phyloP scores from a whole-genome alignment of 2,113 vertebrate species.

The Onychostoma macrolepis region DNA sequence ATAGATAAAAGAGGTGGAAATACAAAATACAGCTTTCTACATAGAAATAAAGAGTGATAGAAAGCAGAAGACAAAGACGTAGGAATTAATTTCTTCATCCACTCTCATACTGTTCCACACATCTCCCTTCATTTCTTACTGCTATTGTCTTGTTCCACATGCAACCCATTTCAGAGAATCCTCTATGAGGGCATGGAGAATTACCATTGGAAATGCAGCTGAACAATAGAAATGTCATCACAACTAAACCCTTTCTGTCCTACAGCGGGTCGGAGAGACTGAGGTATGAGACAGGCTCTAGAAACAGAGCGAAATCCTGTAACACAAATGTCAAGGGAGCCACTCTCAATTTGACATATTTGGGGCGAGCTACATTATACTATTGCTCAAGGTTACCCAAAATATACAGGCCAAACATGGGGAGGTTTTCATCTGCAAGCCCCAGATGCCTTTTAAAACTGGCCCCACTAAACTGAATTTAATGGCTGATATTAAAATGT shows the following conservation, averaged over 20 bases:
- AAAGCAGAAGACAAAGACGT: neutral
- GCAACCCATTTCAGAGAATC: neutral
- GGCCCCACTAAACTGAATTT: neutral
- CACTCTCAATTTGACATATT: slow-evolving; percentile 46
- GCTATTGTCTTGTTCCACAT: neutral
- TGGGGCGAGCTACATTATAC: slow-evolving; percentile 18
- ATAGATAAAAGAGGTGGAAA: slow-evolving; percentile 32
- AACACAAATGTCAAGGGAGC: slow-evolving; percentile 42
- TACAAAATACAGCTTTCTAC: neutral
- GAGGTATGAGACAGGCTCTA: slow-evolving; percentile 25
- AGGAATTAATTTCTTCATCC: neutral
- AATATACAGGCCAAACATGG: slow-evolving; percentile 2
- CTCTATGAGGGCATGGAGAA: slow-evolving; percentile 5
- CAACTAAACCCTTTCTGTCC: slow-evolving; percentile 21
- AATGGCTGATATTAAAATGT: neutral
- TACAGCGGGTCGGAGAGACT: slow-evolving; percentile 36
- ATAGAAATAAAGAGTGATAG: neutral
- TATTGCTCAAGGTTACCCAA: slow-evolving; percentile 47
- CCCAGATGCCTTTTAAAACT: slow-evolving; percentile 8
- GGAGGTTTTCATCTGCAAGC: neutral
- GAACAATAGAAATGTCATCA: slow-evolving; percentile 11
- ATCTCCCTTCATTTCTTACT: neutral
- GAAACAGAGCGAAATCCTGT: slow-evolving; percentile 39
- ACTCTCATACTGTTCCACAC: neutral
- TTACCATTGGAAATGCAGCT: slow-evolving; percentile 13